Percentiles rank a stretch among this genome's conserved stretches.
These are phyloP conservation scores for Nannobrachium achirus DNA, from an alignment of 2,113 vertebrate genomes.

Conservation along the genomic window DNA sequence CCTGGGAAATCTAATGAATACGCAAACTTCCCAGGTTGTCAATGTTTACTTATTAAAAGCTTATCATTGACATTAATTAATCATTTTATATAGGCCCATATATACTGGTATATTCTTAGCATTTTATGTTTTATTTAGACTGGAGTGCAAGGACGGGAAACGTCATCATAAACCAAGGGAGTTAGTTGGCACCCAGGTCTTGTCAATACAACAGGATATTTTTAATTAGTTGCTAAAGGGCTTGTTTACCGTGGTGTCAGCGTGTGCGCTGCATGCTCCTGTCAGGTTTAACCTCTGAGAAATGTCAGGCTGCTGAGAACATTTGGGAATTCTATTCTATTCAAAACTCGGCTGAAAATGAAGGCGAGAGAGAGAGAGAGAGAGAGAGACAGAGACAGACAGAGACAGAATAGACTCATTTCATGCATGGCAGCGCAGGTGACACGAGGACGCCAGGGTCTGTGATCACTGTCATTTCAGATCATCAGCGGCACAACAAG, in stretches of 20 bases:
- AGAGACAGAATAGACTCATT: not conserved
- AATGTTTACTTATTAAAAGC: slow-evolving; percentile 18
- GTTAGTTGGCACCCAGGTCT: no score
- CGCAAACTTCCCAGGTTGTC: slow-evolving; percentile 36
- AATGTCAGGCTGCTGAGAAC: not conserved
- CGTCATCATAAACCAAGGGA: no score
- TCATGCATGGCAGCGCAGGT: not conserved
- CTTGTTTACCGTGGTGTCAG: slow-evolving; percentile 16
- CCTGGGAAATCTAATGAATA: slow-evolving; percentile 43
- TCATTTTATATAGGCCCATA: no score
- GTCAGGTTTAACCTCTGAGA: not conserved
- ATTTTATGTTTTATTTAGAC: no score
- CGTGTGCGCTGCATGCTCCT: slow-evolving; percentile 1
- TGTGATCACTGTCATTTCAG: slow-evolving; percentile 33
- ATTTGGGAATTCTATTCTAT: no score
- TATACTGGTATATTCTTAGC: no score
- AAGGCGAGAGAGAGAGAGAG: no score
- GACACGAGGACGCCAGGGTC: slow-evolving; percentile 5
- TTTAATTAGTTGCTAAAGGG: no score
- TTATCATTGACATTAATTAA: no score
- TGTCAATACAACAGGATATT: no score
- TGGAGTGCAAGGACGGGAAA: no score
- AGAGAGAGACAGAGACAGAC: not conserved
- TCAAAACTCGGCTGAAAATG: not conserved
- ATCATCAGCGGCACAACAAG: slow-evolving; percentile 18